Percentiles rank a stretch among this genome's conserved stretches.
These are phyloP conservation scores for Deroptyus accipitrinus DNA, from an alignment of 2,113 vertebrate species.

Conservation along the genomic window DNA sequence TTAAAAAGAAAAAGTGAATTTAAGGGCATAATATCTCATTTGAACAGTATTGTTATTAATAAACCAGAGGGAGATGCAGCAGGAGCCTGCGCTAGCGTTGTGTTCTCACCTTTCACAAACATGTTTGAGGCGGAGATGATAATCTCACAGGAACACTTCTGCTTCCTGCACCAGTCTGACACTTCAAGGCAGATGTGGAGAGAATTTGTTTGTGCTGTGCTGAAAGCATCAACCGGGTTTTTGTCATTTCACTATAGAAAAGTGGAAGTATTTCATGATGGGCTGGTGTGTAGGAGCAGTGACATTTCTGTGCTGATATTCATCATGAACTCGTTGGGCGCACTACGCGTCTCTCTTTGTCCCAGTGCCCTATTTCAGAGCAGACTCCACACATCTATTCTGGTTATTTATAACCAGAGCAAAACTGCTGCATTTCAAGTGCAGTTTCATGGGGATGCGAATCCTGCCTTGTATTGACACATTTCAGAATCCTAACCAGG, in stretches of 20 bases:
- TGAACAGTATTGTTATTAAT: background rate
- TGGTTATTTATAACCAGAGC: background rate
- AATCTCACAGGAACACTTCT: conserved; percentile 47
- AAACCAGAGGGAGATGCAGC: background rate
- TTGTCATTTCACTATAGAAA: conserved; percentile 12
- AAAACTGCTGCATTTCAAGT: background rate
- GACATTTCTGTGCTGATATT: conserved; percentile 43
- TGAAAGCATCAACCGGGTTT: background rate
- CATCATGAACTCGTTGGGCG: background rate
- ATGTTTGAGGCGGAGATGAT: conserved; percentile 13
- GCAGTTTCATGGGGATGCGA: background rate
- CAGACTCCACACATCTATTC: background rate
- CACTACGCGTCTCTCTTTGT: background rate
- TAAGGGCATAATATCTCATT: background rate
- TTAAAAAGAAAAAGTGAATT: background rate
- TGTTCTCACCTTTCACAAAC: conserved; percentile 38
- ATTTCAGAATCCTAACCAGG: background rate
- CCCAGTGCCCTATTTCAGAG: background rate
- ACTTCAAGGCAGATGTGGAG: background rate
- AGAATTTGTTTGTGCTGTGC: background rate
- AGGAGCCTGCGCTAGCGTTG: background rate
- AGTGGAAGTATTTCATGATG: conserved; percentile 34
- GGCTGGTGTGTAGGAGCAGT: conserved; percentile 41
- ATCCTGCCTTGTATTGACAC: background rate
- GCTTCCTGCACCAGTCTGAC: background rate